Evolutionary conservation across 2,888 invertebrate species (phyloP), one percentile per base, ranked within the genome.

Genomic region (Leucophenga montana): DNA sequence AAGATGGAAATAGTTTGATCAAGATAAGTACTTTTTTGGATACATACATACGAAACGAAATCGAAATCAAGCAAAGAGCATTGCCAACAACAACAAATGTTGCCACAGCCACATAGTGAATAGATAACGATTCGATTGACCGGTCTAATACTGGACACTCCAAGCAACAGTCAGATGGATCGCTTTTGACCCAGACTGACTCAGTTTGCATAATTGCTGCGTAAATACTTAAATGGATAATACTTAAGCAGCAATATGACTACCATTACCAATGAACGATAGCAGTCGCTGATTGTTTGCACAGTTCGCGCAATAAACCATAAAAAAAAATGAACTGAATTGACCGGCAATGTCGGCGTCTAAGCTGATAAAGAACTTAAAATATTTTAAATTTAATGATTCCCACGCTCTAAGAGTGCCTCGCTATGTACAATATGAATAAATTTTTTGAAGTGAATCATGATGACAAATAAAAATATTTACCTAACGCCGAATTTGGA

Each of bases 151-250:
- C 27, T 4, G 4, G 4, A 27, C 27, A 27, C 4, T 27, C 27
- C 2, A 27, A 27, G 27, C 27, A 27, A 8, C 39, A 39, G 39
- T 5, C 11, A 3, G 11, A 11, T 39, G 9, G 39, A 39, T 39
- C 39, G 39, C 11, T 8, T 39, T 39, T 11, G 39, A 11, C 8
- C 11, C 11, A 11, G 39, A 39, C 39, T 39, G 83, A 78, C 83
- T 80, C 83, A 80, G 82, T 81, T 81, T 81, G 81, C 81, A 81
- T 81, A 81, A 81, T 81, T 81, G 81, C 82, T 80, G 83, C 82
- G 83, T 83, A 81, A 81, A 81, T 83, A 81, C 83, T 81, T 80
- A 78, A 81, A 78, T 82, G 22, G 39, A 39, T 16, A 64, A 48
- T 64, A 22, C 46, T 64, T 64, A 62, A 39, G 20, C 61, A 44